Evolutionary conservation across 2,888 invertebrate species (phyloP), one percentile per base, ranked within the genome.

Genomic region (Synanthedon andrenaeformis): DNA sequence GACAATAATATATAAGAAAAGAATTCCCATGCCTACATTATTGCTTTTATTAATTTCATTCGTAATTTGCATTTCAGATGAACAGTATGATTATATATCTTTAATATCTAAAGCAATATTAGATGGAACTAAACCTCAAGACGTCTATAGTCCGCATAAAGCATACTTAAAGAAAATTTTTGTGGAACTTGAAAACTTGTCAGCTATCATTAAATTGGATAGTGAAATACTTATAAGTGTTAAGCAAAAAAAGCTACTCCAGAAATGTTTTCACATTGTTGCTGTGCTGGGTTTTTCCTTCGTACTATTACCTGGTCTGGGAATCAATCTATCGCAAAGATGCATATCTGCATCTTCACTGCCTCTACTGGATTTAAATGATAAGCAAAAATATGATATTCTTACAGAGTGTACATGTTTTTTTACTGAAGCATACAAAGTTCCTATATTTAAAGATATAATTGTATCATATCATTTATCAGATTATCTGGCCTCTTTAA

Each of bases 271-370:
- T 59, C 90, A 92, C 73, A 81, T 92, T 58, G 69, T 92, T 49
- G 79, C 91, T 23, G 90, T 89, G 42, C 76, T 94, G 56, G 94
- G 94, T 51, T 83, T 94, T 55, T 85, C 90, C 56, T 90, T 91
- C 12, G 90, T 91, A 68, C 75, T 95, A 41, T 79, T 91, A 60
- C 90, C 91, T 41, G 93, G 92, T 1, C 78, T 93, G 50, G 93
- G 92, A 41, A 74, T 91, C 57, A 82, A 74, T 53, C 61, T 89
- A 54, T 64, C 72, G 41, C 83, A 84, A 62, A 74, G 89, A 61
- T 88, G 88, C 63, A 62, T 74, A 17, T 69, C 69, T 53, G 76
- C 79, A 42, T 58, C 66, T 8, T 60, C 73, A 49, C 58, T 89
- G 17, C 74, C 77, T 3, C 56, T 64, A 51, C 66, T 88, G 52